Percentiles rank a stretch among this genome's conserved stretches.
Conservation (phyloP, 2,797 vertebrate species). For the Sebastes ruberrimus region DNA sequence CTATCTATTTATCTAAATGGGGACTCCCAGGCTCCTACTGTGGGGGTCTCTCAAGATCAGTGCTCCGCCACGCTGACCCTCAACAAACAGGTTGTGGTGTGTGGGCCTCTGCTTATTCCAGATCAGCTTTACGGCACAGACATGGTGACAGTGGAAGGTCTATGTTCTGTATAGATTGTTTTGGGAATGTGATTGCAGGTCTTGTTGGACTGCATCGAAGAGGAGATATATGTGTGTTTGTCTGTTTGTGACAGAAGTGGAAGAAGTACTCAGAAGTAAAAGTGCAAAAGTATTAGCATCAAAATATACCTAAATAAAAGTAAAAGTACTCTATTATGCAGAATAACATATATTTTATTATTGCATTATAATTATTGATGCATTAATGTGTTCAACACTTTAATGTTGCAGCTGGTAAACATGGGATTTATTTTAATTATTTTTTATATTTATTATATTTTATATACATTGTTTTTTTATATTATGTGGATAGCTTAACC, state of each 20-base stretch:
- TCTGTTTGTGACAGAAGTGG: too few relatives aligned
- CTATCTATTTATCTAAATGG: conserved; percentile 80
- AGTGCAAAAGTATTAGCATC: too few relatives aligned
- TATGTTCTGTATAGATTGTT: not conserved
- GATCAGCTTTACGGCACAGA: not conserved
- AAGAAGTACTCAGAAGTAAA: too few relatives aligned
- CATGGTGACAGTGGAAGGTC: not conserved
- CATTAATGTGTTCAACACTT: too few relatives aligned
- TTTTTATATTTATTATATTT: too few relatives aligned
- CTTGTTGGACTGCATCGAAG: not conserved
- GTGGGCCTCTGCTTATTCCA: conserved; percentile 13
- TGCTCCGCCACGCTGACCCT: conserved; percentile 16
- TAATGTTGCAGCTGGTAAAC: too few relatives aligned
- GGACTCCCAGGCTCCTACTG: conserved; percentile 65
- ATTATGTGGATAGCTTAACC: too few relatives aligned
- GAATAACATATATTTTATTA: not conserved
- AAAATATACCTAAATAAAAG: too few relatives aligned
- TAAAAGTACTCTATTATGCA: too few relatives aligned
- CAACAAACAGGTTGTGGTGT: conserved; percentile 31
- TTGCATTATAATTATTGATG: too few relatives aligned
- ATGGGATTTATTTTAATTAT: too few relatives aligned
- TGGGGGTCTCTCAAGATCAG: conserved; percentile 54
- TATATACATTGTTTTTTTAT: too few relatives aligned
- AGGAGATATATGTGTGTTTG: not conserved
- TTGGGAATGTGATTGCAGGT: not conserved